These are phyloP conservation scores for Drosophila biarmipes DNA, from an alignment of 1,140 invertebrate species.

Conservation along the genomic window DNA sequence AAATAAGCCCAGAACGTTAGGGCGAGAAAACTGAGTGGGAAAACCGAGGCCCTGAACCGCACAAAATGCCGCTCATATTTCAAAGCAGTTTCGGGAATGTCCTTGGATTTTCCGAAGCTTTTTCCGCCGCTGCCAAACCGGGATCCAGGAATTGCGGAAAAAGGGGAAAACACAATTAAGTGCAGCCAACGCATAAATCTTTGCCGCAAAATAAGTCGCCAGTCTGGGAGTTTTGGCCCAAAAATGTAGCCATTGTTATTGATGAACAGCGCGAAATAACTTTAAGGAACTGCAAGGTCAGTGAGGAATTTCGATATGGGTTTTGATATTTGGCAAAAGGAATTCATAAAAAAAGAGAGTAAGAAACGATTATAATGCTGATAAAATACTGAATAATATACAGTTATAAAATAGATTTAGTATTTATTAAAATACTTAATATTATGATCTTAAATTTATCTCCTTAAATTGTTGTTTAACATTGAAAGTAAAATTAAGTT, in stretches of 20 bases:
- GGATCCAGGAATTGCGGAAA: slow-evolving; percentile 4
- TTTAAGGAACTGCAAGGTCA: slow-evolving; percentile 1
- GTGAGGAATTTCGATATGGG: neutral
- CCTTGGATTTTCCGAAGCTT: slow-evolving; percentile 40
- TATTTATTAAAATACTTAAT: too few species aligned
- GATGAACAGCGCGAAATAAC: slow-evolving; percentile 2
- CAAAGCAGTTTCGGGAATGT: slow-evolving; percentile 58
- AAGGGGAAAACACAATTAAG: slow-evolving; percentile 31
- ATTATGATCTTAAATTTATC: too few species aligned
- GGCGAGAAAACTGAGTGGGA: slow-evolving; percentile 4
- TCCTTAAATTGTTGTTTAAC: too few species aligned
- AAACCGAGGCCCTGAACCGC: slow-evolving; percentile 43
- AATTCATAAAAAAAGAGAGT: neutral
- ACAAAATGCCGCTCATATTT: slow-evolving; percentile 68
- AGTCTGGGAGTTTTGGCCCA: neutral
- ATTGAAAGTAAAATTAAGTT: too few species aligned
- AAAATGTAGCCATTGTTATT: slow-evolving; percentile 18
- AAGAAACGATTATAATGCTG: too few species aligned
- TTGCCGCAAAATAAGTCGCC: slow-evolving; percentile 31
- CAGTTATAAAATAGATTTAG: too few species aligned
- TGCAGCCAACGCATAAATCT: slow-evolving; percentile 46
- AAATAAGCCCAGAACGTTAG: neutral
- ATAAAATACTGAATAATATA: too few species aligned
- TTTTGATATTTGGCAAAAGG: neutral
- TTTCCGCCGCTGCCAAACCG: neutral